Base-by-base conservation (phyloP, 2,113 vertebrate species). In the Microcebus jonahi region DNA sequence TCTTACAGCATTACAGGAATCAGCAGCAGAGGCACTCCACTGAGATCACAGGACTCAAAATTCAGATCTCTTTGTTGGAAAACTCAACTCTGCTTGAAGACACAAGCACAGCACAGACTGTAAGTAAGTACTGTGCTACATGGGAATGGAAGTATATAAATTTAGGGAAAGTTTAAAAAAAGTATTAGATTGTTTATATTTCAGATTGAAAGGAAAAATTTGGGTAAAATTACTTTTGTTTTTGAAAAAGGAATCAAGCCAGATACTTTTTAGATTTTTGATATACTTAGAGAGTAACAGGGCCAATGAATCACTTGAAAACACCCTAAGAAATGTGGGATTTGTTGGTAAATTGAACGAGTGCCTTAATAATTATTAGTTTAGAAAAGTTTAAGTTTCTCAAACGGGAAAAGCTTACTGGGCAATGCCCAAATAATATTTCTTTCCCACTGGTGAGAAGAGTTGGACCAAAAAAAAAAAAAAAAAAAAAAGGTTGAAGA, bases 381-480 rank as follows among this genome's bases (percentile, higher is more conserved):
- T 73, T 39, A 75, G 57, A 45, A 91, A 85, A 75, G 55, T 87
- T 94, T 77, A 36, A 85, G 20, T 80, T 85, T 92, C 17, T 75
- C 75, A 85, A 95, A 67, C 39, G 80, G 76, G 90, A 85, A 89
- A 85, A 89, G 88, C 2, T 11, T 81, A 89, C 21, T n/a, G 39
- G 15, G 73, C 4, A 68, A 42, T 36, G 61, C 36, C 34, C 84
- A 90, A 53, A 27, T 67, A 81, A 87, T 67, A 84, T 55, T 83
- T 12, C 31, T 77, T 84, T 79, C 20, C 68, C 20, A 63, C 2
- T 67, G 50, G 27, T 77, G 14, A 77, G 42, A 94, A 90, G 7
- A 83, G 61, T 0, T 84, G 7, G 23, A 57, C 18, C n/a, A n/a
- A n/a, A 70, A 34, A 73, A 36, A 59, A 65, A n/a, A 83, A 31